Percentiles rank a stretch among this genome's conserved stretches.
Conservation (phyloP, 2,888 invertebrate species). For the Temnothorax unifasciatus region DNA sequence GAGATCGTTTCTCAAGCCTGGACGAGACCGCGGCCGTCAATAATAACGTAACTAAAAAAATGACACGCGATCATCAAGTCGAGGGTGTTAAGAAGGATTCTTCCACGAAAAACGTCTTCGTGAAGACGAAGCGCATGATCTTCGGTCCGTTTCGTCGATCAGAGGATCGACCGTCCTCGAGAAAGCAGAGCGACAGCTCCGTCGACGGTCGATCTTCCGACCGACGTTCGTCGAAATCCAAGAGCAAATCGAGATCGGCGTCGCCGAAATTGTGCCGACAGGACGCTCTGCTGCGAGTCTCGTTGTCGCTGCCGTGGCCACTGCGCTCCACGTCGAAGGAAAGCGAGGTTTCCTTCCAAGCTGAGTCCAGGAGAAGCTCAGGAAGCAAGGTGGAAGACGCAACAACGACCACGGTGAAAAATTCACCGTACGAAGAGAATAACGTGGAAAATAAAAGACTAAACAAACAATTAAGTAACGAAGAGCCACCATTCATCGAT, state of each 20-base stretch:
- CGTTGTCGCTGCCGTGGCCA: constrained; percentile 70
- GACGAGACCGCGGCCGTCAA: constrained; percentile 5
- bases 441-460: background rate
- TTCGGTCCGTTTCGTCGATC: constrained; percentile 90
- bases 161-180: constrained; percentile 57
- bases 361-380: constrained; percentile 32
- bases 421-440: background rate
- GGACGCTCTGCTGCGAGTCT: constrained; percentile 62
- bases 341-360: constrained; percentile 29
- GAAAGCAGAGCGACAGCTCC: constrained; percentile 44
- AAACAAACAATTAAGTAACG: background rate
- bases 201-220: constrained; percentile 14
- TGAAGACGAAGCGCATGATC: constrained; percentile 93
- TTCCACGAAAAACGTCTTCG: constrained; percentile 89
- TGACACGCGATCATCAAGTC: background rate
- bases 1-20: background rate
- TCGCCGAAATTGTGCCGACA: constrained; percentile 69
- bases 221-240: constrained; percentile 49
- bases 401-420: background rate
- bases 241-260: constrained; percentile 69
- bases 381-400: constrained; percentile 15
- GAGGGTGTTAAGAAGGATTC: constrained; percentile 68
- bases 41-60: background rate
- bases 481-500: background rate
- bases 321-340: constrained; percentile 65